Evolutionary conservation across 2,888 invertebrate genomes (phyloP).

Genomic region (Cotesia congregata): DNA sequence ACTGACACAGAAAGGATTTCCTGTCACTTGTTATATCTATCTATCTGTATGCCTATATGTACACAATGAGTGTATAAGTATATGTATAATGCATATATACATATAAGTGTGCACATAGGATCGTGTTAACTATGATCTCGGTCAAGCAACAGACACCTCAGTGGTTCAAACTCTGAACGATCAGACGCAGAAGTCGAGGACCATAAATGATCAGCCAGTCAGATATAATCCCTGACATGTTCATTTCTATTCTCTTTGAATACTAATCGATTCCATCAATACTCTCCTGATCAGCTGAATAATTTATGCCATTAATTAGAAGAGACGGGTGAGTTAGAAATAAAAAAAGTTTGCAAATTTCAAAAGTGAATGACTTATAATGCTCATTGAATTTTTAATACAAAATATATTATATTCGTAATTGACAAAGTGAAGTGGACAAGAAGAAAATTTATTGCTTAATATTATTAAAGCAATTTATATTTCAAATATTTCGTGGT

Average conservation of each 20-base stretch:
- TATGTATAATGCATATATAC: neutral
- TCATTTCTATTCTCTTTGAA: conserved; percentile 25
- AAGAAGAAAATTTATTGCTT: no score
- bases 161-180: conserved; percentile 12
- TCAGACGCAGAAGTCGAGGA: conserved; percentile 16
- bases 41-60: neutral
- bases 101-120: conserved; percentile 5
- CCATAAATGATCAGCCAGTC: conserved; percentile 22
- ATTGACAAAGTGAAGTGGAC: no score
- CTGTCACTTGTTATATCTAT: neutral
- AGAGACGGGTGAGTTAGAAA: no score
- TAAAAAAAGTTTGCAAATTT: no score
- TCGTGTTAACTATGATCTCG: conserved; percentile 25
- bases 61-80: neutral
- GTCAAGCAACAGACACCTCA: conserved; percentile 16
- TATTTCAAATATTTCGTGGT: no score
- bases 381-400: no score
- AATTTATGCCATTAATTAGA: neutral
- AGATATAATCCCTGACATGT: conserved; percentile 11
- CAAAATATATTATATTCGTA: no score
- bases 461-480: no score
- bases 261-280: conserved; percentile 1
- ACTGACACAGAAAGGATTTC: neutral
- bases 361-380: no score
- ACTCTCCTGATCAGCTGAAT: neutral